Percentiles rank a stretch among this genome's conserved stretches.
These are phyloP conservation scores for Spinus olivaceus DNA, from an alignment of 2,797 vertebrate genomes.

Conservation along the genomic window DNA sequence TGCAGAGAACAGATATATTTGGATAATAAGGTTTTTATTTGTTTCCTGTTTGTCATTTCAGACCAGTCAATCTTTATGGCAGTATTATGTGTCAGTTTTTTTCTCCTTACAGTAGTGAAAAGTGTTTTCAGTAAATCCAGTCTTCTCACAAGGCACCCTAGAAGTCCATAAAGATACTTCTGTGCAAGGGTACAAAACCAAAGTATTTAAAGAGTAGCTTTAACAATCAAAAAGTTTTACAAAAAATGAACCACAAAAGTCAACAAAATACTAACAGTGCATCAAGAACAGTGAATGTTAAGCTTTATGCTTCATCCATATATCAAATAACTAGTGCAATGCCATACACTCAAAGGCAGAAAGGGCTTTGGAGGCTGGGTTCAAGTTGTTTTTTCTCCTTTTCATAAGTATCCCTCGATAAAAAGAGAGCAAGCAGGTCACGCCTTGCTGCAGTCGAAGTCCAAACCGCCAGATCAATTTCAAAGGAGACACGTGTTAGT, in stretches of 20 bases:
- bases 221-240: background rate
- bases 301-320: background rate
- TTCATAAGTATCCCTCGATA: background rate
- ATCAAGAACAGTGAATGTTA: accelerated
- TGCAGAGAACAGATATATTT: background rate
- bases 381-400: background rate
- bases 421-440: background rate
- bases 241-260: background rate
- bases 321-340: background rate
- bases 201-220: background rate
- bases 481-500: background rate
- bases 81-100: background rate
- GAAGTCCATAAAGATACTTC: background rate
- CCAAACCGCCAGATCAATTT: background rate
- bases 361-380: background rate
- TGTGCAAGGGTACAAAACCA: background rate
- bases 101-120: background rate
- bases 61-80: background rate
- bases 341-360: background rate
- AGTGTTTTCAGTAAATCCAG: background rate
- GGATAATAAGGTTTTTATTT: background rate
- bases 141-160: background rate
- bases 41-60: background rate
- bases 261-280: background rate
- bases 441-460: background rate